Evolutionary conservation across 2,113 vertebrate genomes (phyloP).

Genomic region (Cebidichthys violaceus): DNA sequence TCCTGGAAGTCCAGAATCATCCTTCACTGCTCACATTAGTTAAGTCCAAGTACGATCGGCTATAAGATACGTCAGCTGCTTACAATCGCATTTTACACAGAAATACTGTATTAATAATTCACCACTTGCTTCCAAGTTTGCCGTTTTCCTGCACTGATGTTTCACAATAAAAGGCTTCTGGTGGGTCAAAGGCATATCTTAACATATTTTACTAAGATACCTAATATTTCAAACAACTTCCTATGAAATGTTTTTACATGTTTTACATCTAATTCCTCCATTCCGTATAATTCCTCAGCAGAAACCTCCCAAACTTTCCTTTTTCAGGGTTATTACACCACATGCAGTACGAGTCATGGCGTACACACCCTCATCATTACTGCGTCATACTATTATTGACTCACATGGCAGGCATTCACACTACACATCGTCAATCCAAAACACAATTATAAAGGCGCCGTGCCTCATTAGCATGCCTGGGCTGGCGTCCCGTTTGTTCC

Average conservation of each 20-base stretch:
- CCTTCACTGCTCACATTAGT: background rate
- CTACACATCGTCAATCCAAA: background rate
- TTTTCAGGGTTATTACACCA: background rate
- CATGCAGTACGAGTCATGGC: background rate
- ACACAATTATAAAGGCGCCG: conserved; percentile 36
- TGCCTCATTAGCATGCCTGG: conserved; percentile 42
- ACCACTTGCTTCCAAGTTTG: background rate
- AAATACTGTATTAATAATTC: background rate
- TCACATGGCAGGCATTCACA: background rate
- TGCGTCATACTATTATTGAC: conserved; percentile 13
- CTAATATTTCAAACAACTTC: background rate
- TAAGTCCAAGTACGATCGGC: background rate
- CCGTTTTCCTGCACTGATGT: background rate
- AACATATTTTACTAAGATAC: background rate
- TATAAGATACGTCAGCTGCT: background rate
- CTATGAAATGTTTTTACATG: background rate
- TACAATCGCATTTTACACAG: background rate
- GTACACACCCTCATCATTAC: too few species aligned
- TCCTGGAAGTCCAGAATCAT: background rate
- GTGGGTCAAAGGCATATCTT: background rate
- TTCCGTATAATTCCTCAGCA: background rate
- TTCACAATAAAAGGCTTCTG: background rate
- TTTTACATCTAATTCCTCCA: background rate
- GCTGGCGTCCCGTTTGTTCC: conserved; percentile 31
- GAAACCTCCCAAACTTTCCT: background rate